Evolutionary conservation across 2,888 invertebrate genomes (phyloP), one percentile per base, ranked within the genome.

Genomic region (Drosophila greeni): DNA sequence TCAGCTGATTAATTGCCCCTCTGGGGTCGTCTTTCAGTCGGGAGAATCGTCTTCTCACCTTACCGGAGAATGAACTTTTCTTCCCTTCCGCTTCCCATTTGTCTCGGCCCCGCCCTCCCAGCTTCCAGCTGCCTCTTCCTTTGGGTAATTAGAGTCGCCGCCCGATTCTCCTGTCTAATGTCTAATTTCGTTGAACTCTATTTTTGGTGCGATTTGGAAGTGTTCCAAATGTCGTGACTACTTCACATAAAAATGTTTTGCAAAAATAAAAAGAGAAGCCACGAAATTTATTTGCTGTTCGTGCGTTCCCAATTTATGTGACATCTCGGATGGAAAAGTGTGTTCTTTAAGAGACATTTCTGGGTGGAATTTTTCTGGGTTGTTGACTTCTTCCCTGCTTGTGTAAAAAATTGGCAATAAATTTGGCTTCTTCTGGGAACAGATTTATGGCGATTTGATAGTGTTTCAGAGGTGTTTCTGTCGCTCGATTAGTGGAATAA

Each of bases 151-250:
- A 75, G 75, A 75, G 73, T 68, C 57, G 59, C 64, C 31, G 51
- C 43, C 61, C 43, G 45, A 43, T 29, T 34, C 36, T 51, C 11
- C 18, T n/a, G 29, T 24, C 14, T 55, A 53, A 40, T 67, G 57
- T 36, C 31, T 26, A 42, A 53, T 43, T 43, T 65, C n/a, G 49
- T 39, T 62, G 24, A 31, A 48, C 45, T 66, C 67, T 66, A 52
- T 66, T 66, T 66, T 59, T 66, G 29, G 33, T 47, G 66, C 72
- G 72, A 67, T 77, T 77, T 77, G 77, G 77, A 78, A 72, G 62
- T 70, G 76, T 78, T 77, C 77, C 77, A 77, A 77, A 81, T 81
- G 78, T 64, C 81, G 78, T 78, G 78, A 77, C 78, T 77, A 60
- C 74, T 75, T 74, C 66, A 61, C 77, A 67, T 55, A 66, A 56